Evolutionary conservation across 2,888 invertebrate species (phyloP).

Genomic region (Caenorhabditis zanzibari): DNA sequence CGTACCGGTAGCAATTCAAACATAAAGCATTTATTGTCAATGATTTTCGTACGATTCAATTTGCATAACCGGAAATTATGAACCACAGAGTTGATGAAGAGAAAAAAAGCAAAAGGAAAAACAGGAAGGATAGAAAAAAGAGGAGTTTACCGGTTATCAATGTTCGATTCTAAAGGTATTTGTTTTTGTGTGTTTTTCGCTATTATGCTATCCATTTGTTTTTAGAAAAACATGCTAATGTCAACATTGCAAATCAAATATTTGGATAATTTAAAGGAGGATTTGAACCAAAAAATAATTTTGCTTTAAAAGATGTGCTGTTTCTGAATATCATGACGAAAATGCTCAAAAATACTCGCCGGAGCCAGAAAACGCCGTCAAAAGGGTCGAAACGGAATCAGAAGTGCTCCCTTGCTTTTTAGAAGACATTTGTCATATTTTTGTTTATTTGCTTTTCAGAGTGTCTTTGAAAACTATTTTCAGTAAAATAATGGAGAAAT

Average conservation of each 20-base stretch:
- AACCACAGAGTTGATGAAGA: conserved; percentile 12
- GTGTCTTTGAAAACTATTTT: no score
- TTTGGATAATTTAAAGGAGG: background rate
- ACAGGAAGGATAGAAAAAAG: background rate
- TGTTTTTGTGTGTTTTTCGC: conserved; percentile 21
- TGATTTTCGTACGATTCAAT: conserved; percentile 1
- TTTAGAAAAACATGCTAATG: conserved; percentile 6
- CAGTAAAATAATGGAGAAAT: no score
- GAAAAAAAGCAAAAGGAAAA: conserved; percentile 4
- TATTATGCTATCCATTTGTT: conserved; percentile 37
- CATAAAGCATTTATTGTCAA: conserved; percentile 24
- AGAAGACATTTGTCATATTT: no score
- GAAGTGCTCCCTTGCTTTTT: no score
- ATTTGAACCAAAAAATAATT: no score
- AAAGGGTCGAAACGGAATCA: no score
- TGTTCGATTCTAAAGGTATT: background rate
- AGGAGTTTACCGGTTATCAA: conserved; percentile 14
- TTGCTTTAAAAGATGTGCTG: no score
- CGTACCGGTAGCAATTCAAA: conserved; percentile 29
- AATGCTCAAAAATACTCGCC: no score
- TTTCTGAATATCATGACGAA: no score
- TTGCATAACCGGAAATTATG: conserved; percentile 30
- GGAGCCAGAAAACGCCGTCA: no score
- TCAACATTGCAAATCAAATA: background rate
- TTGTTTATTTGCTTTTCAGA: no score